Percentiles rank a stretch among this genome's conserved stretches.
These are phyloP conservation scores for Cordilura impudica DNA, from an alignment of 2,888 invertebrate genomes.

Conservation along the genomic window DNA sequence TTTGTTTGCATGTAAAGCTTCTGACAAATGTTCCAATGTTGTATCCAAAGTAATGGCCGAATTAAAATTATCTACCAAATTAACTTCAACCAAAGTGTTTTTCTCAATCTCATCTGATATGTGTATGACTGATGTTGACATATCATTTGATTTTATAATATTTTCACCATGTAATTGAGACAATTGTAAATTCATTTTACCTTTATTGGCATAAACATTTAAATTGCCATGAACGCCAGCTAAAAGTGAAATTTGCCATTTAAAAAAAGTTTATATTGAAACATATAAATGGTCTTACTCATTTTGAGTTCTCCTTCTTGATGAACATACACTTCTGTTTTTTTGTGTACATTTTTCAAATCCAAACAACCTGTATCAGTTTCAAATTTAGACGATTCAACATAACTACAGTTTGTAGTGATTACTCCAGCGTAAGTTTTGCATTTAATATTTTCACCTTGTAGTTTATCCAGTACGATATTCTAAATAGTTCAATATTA, in stretches of 20 bases:
- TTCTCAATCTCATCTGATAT: constrained; percentile 75
- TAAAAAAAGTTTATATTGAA: neutral
- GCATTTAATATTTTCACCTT: constrained; percentile 72
- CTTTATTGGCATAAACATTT: constrained; percentile 71
- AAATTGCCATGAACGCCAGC: constrained; percentile 76
- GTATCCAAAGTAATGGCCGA: constrained; percentile 68
- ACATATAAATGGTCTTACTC: constrained; percentile 68
- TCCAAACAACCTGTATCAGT: constrained; percentile 72
- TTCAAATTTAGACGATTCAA: constrained; percentile 73
- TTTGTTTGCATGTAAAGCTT: constrained; percentile 68
- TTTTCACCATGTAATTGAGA: constrained; percentile 74
- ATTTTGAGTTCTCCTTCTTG: constrained; percentile 73
- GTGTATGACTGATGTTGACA: constrained; percentile 70
- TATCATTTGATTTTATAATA: constrained; percentile 69
- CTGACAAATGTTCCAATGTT: constrained; percentile 69
- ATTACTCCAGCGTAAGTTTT: constrained; percentile 72
- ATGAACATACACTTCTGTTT: constrained; percentile 69
- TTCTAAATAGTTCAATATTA: constrained; percentile 66
- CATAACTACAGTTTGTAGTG: constrained; percentile 73
- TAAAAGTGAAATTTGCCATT: constrained; percentile 51
- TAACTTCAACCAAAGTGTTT: constrained; percentile 69
- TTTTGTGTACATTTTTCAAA: constrained; percentile 76
- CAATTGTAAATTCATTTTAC: constrained; percentile 73
- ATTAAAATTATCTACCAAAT: constrained; percentile 55
- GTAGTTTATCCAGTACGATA: constrained; percentile 73